These are phyloP conservation scores for Heliconius sara DNA, from an alignment of 2,888 invertebrate species.

Conservation along the genomic window DNA sequence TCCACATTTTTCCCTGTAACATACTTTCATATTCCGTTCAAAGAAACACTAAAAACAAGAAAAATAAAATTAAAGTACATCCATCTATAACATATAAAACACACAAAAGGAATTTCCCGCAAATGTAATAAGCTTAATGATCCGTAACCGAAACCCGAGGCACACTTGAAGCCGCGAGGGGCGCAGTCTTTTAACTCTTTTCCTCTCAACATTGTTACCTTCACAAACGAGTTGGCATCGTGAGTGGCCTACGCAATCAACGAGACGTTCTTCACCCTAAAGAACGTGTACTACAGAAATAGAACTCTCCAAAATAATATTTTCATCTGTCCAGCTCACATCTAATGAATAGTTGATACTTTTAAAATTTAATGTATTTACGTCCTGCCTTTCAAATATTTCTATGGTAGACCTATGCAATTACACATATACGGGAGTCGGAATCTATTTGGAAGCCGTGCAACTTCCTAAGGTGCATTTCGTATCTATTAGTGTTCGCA, in stretches of 20 bases:
- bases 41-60: constrained; percentile 18
- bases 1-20: neutral
- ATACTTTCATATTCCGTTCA: neutral
- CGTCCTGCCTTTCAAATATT: neutral
- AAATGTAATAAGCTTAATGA: constrained; percentile 56
- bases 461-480: constrained; percentile 14
- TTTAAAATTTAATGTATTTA: neutral
- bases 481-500: constrained; percentile 29
- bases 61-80: constrained; percentile 22
- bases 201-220: constrained; percentile 79
- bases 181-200: constrained; percentile 75
- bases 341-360: constrained; percentile 5
- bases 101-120: constrained; percentile 43
- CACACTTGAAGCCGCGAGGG: constrained; percentile 56
- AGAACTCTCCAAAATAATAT: constrained; percentile 50
- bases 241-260: constrained; percentile 74
- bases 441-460: constrained; percentile 8
- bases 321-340: neutral
- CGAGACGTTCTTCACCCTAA: constrained; percentile 47
- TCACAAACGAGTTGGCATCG: constrained; percentile 74
- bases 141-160: constrained; percentile 54
- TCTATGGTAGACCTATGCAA: neutral
- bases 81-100: constrained; percentile 30
- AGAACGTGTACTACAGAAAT: constrained; percentile 50
- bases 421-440: neutral